A percentile compares a stretch with the other conserved stretches of the same genome.
Evolutionary conservation across 2,888 invertebrate species (phyloP).

Genomic region (Eupithecia subfuscata): DNA sequence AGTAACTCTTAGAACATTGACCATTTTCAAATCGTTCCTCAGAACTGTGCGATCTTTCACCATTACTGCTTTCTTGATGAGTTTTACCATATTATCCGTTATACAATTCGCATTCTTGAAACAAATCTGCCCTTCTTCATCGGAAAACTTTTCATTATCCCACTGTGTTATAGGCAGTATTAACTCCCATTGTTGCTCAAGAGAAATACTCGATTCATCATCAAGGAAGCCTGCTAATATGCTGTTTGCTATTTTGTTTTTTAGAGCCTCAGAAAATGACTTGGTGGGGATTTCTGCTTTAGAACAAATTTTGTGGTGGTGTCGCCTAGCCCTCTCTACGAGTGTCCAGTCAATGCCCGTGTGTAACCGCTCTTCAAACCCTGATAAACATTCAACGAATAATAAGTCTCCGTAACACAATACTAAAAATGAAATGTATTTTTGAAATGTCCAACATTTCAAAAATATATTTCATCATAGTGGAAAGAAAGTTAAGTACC

Average conservation of each 20-base stretch:
- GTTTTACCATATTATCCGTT: slow-evolving; percentile 62
- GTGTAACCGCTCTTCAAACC: slow-evolving; percentile 70
- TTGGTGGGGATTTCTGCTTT: slow-evolving; percentile 50
- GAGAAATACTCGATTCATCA: slow-evolving; percentile 56
- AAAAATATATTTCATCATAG: too few species aligned
- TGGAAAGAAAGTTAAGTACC: background rate
- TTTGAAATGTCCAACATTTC: background rate
- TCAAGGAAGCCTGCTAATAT: slow-evolving; percentile 64
- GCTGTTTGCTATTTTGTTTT: slow-evolving; percentile 67
- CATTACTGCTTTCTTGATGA: slow-evolving; percentile 64
- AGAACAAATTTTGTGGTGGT: slow-evolving; percentile 60
- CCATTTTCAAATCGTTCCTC: slow-evolving; percentile 57
- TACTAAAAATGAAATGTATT: background rate
- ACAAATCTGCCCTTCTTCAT: slow-evolving; percentile 67
- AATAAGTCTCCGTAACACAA: background rate
- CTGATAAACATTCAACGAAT: slow-evolving; percentile 47
- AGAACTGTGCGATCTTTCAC: slow-evolving; percentile 57
- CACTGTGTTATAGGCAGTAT: slow-evolving; percentile 65
- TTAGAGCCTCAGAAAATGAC: slow-evolving; percentile 63
- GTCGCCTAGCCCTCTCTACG: slow-evolving; percentile 56
- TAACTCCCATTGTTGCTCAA: slow-evolving; percentile 69
- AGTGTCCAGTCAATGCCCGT: slow-evolving; percentile 70
- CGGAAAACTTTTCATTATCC: slow-evolving; percentile 71
- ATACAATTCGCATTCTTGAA: slow-evolving; percentile 64
- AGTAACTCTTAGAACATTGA: slow-evolving; percentile 64